phyloP scores from a whole-genome alignment of 30 jellyfish, hydroid and myxozoan genomes.

The Mastigias papua region DNA sequence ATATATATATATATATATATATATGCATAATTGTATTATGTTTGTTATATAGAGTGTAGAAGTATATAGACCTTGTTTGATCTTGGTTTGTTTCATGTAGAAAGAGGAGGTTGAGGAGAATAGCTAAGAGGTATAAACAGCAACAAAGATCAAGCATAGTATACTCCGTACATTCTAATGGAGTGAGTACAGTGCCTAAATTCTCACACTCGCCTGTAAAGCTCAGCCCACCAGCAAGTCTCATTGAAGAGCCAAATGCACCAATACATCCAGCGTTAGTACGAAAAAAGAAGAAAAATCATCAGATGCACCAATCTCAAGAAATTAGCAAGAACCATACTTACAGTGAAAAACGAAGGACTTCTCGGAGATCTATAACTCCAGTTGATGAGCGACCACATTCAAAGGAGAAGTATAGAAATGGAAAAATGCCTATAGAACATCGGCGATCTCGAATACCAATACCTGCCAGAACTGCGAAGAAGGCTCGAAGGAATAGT shows the following conservation, averaged over 20 bases:
- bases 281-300: conserved; percentile 12
- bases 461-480: conserved; percentile 21
- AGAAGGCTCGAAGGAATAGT: neutral
- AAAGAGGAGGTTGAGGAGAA: conserved; percentile 21
- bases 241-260: conserved; percentile 16
- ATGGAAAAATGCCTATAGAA: conserved; percentile 1
- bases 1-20: no score
- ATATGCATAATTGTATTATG: no score
- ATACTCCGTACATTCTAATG: neutral
- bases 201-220: conserved; percentile 13
- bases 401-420: neutral
- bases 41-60: no score
- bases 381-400: neutral
- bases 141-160: conserved; percentile 2
- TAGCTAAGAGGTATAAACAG: conserved; percentile 9
- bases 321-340: neutral
- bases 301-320: neutral
- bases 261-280: conserved; percentile 51
- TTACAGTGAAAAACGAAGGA: neutral
- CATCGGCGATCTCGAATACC: conserved; percentile 29
- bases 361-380: neutral
- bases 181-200: neutral
- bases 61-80: no score
- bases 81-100: neutral
- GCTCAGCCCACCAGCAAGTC: neutral